Base-by-base conservation (phyloP, 2,797 vertebrate genomes). In the Rousettus madagascariensis region DNA sequence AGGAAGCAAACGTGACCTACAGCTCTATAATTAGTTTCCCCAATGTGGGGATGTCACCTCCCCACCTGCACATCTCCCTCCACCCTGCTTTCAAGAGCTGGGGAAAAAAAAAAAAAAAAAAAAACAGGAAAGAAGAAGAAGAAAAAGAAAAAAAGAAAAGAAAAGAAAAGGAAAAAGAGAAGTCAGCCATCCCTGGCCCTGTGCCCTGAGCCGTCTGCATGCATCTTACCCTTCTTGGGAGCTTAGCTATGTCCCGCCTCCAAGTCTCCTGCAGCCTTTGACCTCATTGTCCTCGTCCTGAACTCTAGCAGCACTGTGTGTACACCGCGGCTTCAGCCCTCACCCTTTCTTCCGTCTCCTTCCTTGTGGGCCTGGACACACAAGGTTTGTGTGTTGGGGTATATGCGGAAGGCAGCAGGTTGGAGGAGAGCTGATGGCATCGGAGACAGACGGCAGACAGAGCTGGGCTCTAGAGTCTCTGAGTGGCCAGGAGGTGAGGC, bases 91-190 rank as follows among this genome's bases (percentile, higher is more conserved):
- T 86, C 74, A 55, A 90, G 80, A 92, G 69, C 80, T 87, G 12
- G 63, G 46, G 13, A 4, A 46, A 46, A 12, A 46, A 5, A 68
- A 90, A 95, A 93, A 11, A 5, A 4, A 49, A 49, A 5, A 68
- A 90, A 95, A 93, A 86, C 84, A 92, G 79, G 90, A 96, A 49
- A 49, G 16, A 49, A 49, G 15, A 49, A 49, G 12, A 13, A 49
- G 12, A 49, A 49, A 12, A 49, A 49, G 46, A 49, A 15, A 3
- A 49, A 49, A 4, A 49, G 12, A 11, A 49, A 15, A 15, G 4
- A 46, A 15, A 3, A 49, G 15, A 43, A 6, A 43, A 43, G 2
- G 10, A 15, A 15, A 15, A 46, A 15, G 13, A 49, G 15, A 43
- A 6, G 13, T 61, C 26, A 49, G n/a, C 20, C 17, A 20, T 26